These are phyloP conservation scores for Norana najaformis DNA, from an alignment of 2,888 invertebrate genomes.

Conservation along the genomic window DNA sequence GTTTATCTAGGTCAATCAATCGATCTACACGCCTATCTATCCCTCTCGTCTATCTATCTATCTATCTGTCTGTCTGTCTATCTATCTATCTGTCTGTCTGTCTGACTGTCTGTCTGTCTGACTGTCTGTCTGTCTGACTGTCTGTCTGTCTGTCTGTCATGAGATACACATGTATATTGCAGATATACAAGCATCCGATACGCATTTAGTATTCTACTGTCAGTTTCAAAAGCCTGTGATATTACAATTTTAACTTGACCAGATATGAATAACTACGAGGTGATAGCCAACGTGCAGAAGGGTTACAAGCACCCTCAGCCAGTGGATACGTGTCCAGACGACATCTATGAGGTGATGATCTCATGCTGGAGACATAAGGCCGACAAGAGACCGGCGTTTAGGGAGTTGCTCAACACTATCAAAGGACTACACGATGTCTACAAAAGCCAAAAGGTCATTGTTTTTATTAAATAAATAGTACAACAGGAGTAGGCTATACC, in stretches of 20 bases:
- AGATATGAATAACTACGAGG: constrained; percentile 92
- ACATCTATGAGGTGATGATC: constrained; percentile 39
- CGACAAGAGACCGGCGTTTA: neutral
- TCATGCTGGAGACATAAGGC: constrained; percentile 72
- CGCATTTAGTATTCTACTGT: no score
- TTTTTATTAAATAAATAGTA: neutral
- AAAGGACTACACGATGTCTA: neutral
- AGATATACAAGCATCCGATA: neutral
- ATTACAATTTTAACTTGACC: neutral
- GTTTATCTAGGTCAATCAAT: no score
- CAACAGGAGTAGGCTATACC: no score
- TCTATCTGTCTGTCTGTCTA: neutral
- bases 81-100: neutral
- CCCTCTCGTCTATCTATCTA: neutral
- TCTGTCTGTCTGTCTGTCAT: neutral
- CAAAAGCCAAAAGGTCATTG: neutral
- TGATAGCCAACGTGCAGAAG: constrained; percentile 90
- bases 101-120: neutral
- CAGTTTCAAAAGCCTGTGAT: neutral
- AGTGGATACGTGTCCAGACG: constrained; percentile 20
- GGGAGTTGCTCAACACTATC: neutral
- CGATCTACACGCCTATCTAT: no score
- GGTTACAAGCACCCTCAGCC: constrained; percentile 82
- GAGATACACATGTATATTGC: neutral
- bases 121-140: neutral